Conservation (phyloP, 2,113 vertebrate genomes). For the Bujurquina vittata region DNA sequence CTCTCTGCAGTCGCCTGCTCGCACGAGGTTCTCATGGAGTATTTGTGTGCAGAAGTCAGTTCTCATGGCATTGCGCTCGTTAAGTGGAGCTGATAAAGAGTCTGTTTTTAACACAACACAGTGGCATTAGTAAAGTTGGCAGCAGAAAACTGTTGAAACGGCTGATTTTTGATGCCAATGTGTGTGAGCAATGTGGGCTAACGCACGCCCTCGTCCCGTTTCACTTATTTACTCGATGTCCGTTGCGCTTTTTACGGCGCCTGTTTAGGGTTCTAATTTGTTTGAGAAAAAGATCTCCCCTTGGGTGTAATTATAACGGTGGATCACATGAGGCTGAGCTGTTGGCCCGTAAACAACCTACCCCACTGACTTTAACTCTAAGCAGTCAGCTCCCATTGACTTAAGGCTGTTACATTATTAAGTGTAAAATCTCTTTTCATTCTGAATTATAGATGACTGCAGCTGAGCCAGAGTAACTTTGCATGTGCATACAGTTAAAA, state of each 20-base stretch:
- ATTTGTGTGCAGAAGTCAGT: conserved; percentile 50
- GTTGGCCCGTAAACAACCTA: conserved; percentile 71
- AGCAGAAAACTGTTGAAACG: conserved; percentile 67
- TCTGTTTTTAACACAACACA: conserved; percentile 69
- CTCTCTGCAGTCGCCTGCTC: conserved; percentile 5
- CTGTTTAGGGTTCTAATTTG: conserved; percentile 77
- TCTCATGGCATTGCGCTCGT: conserved; percentile 65
- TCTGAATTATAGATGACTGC: conserved; percentile 41
- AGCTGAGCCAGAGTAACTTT: conserved; percentile 21
- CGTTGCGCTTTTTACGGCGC: conserved; percentile 68
- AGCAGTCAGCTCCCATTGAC: conserved; percentile 34
- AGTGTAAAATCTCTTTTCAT: conserved; percentile 37
- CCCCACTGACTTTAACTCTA: conserved; percentile 45
- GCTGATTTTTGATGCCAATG: conserved; percentile 25
- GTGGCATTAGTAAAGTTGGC: conserved; percentile 74
- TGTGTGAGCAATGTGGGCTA: conserved; percentile 53
- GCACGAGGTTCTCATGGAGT: conserved; percentile 56
- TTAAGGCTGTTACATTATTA: conserved; percentile 28
- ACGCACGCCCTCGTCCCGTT: conserved; percentile 32
- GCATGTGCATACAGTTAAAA: conserved; percentile 47
- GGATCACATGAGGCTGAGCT: conserved; percentile 64
- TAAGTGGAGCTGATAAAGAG: conserved; percentile 68
- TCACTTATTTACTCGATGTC: conserved; percentile 66
- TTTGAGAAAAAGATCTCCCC: conserved; percentile 73
- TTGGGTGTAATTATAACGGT: conserved; percentile 76